Percentiles rank a stretch among this genome's conserved stretches.
These are phyloP conservation scores for Alethe diademata DNA, from an alignment of 2,113 vertebrate species.

Conservation along the genomic window DNA sequence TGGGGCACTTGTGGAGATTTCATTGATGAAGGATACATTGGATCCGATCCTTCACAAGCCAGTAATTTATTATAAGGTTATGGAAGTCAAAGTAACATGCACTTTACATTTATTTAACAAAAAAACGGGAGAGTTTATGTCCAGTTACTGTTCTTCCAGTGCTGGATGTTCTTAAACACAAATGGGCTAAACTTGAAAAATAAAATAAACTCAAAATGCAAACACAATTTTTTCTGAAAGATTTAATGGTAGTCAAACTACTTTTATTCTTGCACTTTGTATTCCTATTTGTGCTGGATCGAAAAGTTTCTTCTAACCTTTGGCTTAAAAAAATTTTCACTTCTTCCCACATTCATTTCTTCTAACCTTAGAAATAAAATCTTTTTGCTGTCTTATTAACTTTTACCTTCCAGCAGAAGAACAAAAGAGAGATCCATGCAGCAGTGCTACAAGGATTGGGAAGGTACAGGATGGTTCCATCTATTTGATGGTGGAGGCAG, in stretches of 20 bases:
- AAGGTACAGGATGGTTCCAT: background rate
- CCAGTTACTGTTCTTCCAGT: background rate
- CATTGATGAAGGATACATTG: slow-evolving; percentile 12
- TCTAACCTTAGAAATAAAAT: background rate
- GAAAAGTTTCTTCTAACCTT: background rate
- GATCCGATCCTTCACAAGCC: background rate
- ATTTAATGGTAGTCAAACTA: background rate
- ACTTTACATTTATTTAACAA: background rate
- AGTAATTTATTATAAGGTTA: background rate
- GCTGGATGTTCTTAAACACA: background rate
- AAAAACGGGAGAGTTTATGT: background rate
- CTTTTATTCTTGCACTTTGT: background rate
- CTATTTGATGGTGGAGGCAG: background rate
- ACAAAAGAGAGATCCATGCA: background rate
- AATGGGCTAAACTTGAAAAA: background rate
- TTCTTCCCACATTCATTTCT: background rate
- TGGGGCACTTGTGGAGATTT: background rate
- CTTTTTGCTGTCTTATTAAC: background rate
- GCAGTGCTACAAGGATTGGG: background rate
- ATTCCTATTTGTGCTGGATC: background rate
- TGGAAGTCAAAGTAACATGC: background rate
- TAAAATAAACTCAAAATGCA: background rate
- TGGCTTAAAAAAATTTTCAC: background rate
- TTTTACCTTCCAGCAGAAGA: background rate
- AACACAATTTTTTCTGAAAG: background rate